Conservation (phyloP, 2,797 vertebrate genomes). For the Percopsis omiscomaycus region DNA sequence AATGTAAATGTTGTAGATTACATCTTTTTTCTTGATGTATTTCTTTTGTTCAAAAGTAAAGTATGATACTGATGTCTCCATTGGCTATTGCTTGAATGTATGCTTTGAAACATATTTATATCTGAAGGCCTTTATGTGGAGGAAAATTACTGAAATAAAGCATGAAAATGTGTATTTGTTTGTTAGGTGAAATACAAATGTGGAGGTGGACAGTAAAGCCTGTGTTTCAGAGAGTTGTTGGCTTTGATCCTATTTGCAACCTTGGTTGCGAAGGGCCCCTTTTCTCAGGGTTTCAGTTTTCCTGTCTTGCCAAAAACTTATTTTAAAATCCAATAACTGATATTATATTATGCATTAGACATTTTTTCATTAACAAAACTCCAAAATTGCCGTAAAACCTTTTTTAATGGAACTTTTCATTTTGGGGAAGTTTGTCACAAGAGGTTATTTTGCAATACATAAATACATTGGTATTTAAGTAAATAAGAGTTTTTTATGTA, state of each 20-base stretch:
- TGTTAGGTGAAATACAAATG: conserved; percentile 22
- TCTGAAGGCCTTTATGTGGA: conserved; percentile 60
- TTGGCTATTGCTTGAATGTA: conserved; percentile 62
- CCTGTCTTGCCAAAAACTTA: conserved; percentile 12
- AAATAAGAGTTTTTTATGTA: background rate
- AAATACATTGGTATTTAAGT: background rate
- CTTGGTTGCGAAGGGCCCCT: conserved; percentile 50
- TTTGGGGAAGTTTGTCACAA: too few relatives aligned
- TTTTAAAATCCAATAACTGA: background rate
- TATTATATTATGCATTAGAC: background rate
- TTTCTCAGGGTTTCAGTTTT: conserved; percentile 41
- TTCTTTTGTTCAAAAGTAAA: conserved; percentile 36
- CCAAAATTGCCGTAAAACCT: too few relatives aligned
- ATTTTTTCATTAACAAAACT: background rate
- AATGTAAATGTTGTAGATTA: conserved; percentile 43
- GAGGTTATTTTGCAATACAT: background rate
- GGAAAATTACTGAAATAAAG: conserved; percentile 56
- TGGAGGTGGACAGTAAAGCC: conserved; percentile 2
- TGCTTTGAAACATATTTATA: conserved; percentile 68
- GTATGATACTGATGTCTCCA: conserved; percentile 42
- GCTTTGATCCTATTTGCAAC: conserved; percentile 39
- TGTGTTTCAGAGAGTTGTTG: conserved; percentile 6
- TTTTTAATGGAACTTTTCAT: background rate
- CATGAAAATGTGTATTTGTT: conserved; percentile 42
- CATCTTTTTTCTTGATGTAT: conserved; percentile 36